Conservation (phyloP, 1,140 invertebrate genomes). For the Hydropsyche tenuis region DNA sequence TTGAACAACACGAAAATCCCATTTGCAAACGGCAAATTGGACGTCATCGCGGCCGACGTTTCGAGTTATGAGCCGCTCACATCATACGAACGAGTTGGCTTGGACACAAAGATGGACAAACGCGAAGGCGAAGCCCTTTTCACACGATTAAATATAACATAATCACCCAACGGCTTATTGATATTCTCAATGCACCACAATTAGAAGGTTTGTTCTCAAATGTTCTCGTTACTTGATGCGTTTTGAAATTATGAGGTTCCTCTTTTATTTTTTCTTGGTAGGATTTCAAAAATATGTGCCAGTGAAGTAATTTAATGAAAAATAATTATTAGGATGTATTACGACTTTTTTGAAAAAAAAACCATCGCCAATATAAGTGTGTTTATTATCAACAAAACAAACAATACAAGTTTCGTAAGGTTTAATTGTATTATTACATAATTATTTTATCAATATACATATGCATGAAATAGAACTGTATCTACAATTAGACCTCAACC, state of each 20-base stretch:
- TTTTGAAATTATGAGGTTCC: too few relatives aligned
- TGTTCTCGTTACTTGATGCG: too few relatives aligned
- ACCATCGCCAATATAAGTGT: conserved; percentile 46
- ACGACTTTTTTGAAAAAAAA: too few relatives aligned
- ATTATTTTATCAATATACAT: conserved; percentile 36
- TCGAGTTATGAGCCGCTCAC: conserved; percentile 24
- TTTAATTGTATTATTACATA: conserved; percentile 40
- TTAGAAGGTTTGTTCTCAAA: too few relatives aligned
- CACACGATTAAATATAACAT: neutral
- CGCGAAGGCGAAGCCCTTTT: conserved; percentile 1
- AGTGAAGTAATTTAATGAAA: too few relatives aligned
- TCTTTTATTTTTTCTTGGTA: too few relatives aligned
- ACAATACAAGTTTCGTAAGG: conserved; percentile 47
- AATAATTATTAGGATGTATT: too few relatives aligned
- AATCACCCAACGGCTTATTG: too few relatives aligned
- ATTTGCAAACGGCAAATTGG: conserved; percentile 39
- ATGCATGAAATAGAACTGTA: conserved; percentile 49
- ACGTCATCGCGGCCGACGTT: conserved; percentile 30
- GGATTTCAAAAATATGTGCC: too few relatives aligned
- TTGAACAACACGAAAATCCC: conserved; percentile 26
- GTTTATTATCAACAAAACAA: conserved; percentile 51
- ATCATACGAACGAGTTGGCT: neutral
- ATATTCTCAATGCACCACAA: too few relatives aligned
- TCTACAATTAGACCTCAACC: conserved; percentile 44
- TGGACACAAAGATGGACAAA: conserved; percentile 13